A percentile compares a stretch with the other conserved stretches of the same genome.
Evolutionary conservation across 2,888 invertebrate species (phyloP).

Genomic region (Punctoribates punctum): DNA sequence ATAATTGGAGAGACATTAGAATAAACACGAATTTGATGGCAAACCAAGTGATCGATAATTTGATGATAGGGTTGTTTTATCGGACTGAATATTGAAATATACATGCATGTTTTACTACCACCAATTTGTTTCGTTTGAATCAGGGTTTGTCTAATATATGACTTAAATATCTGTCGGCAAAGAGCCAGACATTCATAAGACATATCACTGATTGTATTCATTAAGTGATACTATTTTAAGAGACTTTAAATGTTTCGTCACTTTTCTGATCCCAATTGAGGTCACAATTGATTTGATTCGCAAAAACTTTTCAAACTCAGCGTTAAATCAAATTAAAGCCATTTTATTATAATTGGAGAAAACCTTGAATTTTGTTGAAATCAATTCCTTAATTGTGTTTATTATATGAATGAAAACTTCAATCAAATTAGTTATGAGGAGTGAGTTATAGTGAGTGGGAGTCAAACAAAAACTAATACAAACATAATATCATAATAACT

Average conservation of each 20-base stretch:
- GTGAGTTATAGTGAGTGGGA: background rate
- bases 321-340: background rate
- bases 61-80: too few species aligned
- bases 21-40: too few species aligned
- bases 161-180: background rate
- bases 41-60: too few species aligned
- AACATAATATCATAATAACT: background rate
- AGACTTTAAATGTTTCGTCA: background rate
- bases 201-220: background rate
- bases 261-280: constrained; percentile 15
- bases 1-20: too few species aligned
- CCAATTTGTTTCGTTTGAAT: too few species aligned
- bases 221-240: constrained; percentile 22
- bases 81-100: background rate
- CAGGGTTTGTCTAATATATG: background rate
- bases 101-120: too few species aligned
- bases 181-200: constrained; percentile 16
- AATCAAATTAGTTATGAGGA: background rate
- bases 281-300: constrained; percentile 5
- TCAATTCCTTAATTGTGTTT: background rate
- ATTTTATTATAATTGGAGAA: background rate
- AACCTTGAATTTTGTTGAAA: background rate
- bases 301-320: background rate
- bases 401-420: background rate
- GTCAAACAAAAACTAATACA: background rate